Evolutionary conservation across 1,140 invertebrate species (phyloP).

Genomic region (Onthophagus taurus): DNA sequence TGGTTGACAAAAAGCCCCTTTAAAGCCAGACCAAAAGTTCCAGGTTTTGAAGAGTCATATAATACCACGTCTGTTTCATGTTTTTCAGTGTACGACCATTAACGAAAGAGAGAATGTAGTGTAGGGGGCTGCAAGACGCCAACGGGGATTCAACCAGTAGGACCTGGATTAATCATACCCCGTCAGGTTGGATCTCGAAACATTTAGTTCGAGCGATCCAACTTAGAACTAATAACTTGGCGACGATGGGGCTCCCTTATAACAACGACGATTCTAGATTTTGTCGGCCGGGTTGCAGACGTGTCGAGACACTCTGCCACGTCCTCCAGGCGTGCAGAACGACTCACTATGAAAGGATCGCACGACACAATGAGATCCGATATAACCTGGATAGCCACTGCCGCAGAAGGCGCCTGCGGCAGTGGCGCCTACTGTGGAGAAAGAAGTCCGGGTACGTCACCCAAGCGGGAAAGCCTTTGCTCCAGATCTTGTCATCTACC

Average conservation of each 20-base stretch:
- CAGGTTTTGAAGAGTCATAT: no score
- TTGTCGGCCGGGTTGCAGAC: not conserved
- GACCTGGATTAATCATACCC: not conserved
- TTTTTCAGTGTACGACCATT: conserved; percentile 17
- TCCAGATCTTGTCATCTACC: conserved; percentile 13
- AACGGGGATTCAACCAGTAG: not conserved
- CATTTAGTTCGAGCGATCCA: conserved; percentile 18
- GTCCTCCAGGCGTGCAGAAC: conserved; percentile 14
- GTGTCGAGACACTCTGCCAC: conserved; percentile 12
- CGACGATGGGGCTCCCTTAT: conserved; percentile 16
- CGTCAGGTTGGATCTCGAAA: conserved; percentile 13
- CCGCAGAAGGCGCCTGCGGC: not conserved
- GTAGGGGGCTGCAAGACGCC: not conserved
- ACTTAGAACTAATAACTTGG: conserved; percentile 16
- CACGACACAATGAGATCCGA: conserved; percentile 11
- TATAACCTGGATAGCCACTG: conserved; percentile 8
- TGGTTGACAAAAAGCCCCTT: no score
- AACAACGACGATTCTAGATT: not conserved
- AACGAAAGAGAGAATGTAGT: not conserved
- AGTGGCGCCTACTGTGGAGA: conserved; percentile 3
- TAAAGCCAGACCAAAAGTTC: no score
- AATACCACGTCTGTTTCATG: conserved; percentile 18
- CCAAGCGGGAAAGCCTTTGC: conserved; percentile 2
- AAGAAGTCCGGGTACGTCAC: conserved; percentile 8
- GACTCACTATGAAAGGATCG: conserved; percentile 14